A percentile compares a stretch with the other conserved stretches of the same genome.
phyloP scores from a whole-genome alignment of 2,888 invertebrate genomes.

The Brenthis daphne region DNA sequence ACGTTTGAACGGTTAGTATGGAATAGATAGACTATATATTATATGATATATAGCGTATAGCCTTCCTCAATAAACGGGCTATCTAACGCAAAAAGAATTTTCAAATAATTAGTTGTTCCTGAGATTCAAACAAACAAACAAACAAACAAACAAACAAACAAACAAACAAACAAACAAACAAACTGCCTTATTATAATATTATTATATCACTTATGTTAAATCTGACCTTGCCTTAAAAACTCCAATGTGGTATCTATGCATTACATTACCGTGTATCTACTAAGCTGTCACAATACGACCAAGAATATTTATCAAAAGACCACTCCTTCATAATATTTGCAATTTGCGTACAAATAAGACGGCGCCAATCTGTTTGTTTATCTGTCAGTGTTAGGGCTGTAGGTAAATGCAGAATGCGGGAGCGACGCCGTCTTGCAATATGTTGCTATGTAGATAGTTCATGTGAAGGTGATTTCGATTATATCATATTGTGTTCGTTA shows the following conservation, averaged over 20 bases:
- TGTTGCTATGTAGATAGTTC: not conserved
- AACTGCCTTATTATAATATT: too few species aligned
- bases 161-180: too few species aligned
- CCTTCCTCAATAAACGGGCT: too few species aligned
- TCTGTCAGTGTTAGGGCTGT: conserved; percentile 22
- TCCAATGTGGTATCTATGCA: not conserved
- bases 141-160: too few species aligned
- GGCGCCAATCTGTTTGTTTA: conserved; percentile 37
- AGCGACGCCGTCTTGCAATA: conserved; percentile 3
- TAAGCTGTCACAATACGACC: conserved; percentile 3
- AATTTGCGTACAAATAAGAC: conserved; percentile 27
- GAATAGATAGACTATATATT: too few species aligned
- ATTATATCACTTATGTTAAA: conserved; percentile 1
- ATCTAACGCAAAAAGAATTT: too few species aligned
- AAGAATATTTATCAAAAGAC: conserved; percentile 2
- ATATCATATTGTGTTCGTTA: not conserved
- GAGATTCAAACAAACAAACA: too few species aligned
- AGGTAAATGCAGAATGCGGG: not conserved
- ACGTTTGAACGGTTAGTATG: too few species aligned
- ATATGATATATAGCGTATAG: too few species aligned
- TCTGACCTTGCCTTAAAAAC: conserved; percentile 5
- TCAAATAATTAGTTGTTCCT: too few species aligned
- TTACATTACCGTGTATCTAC: not conserved
- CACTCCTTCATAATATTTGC: conserved; percentile 33
- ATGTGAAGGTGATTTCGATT: conserved; percentile 1